Base-by-base conservation (phyloP, 2,888 invertebrate genomes). In the Melinopterus prodromus region DNA sequence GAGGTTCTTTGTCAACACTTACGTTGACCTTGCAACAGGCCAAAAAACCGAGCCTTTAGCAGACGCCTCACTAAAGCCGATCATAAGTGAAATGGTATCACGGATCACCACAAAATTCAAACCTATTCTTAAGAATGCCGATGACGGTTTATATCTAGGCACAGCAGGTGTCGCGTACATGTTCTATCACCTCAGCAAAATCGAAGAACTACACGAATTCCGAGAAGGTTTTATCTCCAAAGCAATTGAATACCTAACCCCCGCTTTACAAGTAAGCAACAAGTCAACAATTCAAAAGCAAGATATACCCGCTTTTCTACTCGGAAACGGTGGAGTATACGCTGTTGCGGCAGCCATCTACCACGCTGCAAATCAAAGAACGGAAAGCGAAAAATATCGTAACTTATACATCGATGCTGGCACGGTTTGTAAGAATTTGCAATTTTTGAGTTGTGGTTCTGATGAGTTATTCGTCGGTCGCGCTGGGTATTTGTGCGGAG, bases 391-490 rank as follows among this genome's bases (percentile, higher is more conserved):
- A 6, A 83, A 86, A 16, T 90, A 88, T 81, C 83, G 87, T 16
- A 83, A 90, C 70, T 86, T 89, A 77, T 93, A 90, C 86, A 86
- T 88, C 26, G 85, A 88, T 15, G 86, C 88, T n/a, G 89, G 88
- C 15, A 86, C 85, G 15, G 86, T 89, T 70, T 92, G 92, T 85
- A 91, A 91, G 84, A 90, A 92, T 77, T 85, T 88, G 77, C 87
- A 90, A 83, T 94, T 93, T 84, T 89, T 93, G 12, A 91, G 91
- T 85, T 92, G 92, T 85, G 95, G 95, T 16, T 94, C 95, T 53
- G 97, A 97, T 89, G 97, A 97, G 88, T 90, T 96, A 26, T 94
- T 97, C 85, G 96, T 97, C 0, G 97, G 97, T 0, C 91, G 97
- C 82, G 94, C 97, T 71, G 97, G 97, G 0, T 97, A 95, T 85